Percentiles rank a stretch among this genome's conserved stretches.
Conservation (phyloP, 64 coral and sea anemone species). For the Trachythela sp. region DNA sequence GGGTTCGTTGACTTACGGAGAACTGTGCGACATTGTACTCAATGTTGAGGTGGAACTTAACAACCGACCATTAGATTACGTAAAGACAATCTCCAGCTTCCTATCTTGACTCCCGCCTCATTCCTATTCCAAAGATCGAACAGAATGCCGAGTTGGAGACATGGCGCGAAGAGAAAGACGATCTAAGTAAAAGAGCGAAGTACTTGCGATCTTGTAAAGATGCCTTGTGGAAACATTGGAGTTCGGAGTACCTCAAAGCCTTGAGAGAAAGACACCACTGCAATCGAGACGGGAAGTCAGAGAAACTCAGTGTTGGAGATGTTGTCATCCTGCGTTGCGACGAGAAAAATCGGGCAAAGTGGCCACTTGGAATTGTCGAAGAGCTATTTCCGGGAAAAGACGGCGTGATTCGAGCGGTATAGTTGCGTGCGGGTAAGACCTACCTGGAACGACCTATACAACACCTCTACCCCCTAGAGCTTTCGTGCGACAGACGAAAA, state of each 20-base stretch:
- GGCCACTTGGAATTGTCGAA: not conserved
- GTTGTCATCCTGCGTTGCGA: not conserved
- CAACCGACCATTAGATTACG: no score
- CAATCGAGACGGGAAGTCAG: not conserved
- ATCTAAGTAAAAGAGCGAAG: no score
- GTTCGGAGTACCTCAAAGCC: not conserved
- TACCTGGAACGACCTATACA: not conserved
- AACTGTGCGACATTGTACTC: no score
- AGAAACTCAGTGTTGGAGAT: not conserved
- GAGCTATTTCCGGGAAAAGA: not conserved
- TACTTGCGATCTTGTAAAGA: no score
- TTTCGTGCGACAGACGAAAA: not conserved
- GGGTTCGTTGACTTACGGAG: no score
- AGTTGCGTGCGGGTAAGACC: not conserved
- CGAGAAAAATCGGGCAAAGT: not conserved
- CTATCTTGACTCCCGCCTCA: no score
- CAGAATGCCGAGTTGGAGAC: no score
- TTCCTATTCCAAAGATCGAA: no score
- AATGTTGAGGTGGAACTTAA: no score
- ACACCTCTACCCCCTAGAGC: slow-evolving; percentile 24
- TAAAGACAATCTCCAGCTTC: no score
- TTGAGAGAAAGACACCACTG: not conserved
- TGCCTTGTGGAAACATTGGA: no score
- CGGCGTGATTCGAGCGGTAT: not conserved
- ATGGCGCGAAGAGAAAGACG: no score